These are phyloP conservation scores for Bombyx huttoni DNA, from an alignment of 2,888 invertebrate genomes.

Conservation along the genomic window DNA sequence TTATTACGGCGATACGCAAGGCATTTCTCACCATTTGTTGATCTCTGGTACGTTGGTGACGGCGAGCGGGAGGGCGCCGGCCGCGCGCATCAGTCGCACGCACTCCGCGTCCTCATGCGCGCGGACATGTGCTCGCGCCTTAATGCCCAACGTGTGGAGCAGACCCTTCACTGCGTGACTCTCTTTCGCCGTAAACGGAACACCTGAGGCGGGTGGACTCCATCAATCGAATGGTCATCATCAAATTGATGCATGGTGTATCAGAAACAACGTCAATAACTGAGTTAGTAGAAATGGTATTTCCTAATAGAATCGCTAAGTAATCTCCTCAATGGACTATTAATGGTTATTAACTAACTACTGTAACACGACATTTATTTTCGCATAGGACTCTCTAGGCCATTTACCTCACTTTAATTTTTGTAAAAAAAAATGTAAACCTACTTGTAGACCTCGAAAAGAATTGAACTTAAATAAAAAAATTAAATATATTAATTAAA, in stretches of 20 bases:
- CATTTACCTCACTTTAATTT: background rate
- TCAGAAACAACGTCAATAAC: no score
- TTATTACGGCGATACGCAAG: no score
- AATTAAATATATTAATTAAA: no score
- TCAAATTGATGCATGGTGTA: no score
- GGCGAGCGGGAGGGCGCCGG: conserved; percentile 90
- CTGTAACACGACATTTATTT: no score
- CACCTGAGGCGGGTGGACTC: conserved; percentile 64
- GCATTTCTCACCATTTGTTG: conserved; percentile 81
- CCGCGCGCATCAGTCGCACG: conserved; percentile 78
- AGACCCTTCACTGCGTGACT: conserved; percentile 84
- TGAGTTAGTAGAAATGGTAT: no score
- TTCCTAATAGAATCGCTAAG: no score
- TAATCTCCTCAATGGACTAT: no score
- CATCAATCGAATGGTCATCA: background rate
- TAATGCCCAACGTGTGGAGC: conserved; percentile 78
- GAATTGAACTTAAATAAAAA: no score
- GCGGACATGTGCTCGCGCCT: conserved; percentile 71
- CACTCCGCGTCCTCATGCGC: conserved; percentile 84
- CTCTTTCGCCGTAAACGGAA: conserved; percentile 95
- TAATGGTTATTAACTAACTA: no score
- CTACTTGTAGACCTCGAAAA: no score
- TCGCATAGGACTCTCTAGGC: no score
- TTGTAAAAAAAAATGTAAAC: background rate
- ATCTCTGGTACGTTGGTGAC: conserved; percentile 95